Base-by-base conservation (phyloP, 2,888 invertebrate species). In the Oscheius sp. region DNA sequence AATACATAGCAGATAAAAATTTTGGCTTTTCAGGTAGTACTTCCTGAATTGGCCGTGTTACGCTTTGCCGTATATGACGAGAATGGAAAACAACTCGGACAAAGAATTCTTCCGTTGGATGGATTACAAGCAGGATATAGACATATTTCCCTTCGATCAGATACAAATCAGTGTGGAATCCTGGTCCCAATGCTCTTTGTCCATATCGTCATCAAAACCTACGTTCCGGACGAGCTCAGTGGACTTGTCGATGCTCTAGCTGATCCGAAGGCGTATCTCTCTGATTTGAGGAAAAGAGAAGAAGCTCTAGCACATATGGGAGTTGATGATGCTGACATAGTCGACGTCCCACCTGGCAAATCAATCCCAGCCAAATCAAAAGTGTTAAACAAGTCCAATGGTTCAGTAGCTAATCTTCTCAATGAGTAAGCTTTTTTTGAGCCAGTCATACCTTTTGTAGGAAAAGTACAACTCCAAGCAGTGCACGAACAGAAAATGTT, bases 31-130 rank as follows among this genome's bases (percentile, higher is more conserved):
- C 80, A 92, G 92, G 96, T 98, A 44, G 97, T 99, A 0, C 89
- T 99, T 32, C 98, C 98, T 0, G 98, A 98, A 89, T 87, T 98
- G 82, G 98, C 98, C 0, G 96, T 97, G 6, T 89, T 98, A 17
- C 91, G 98, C 20, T 95, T 99, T 87, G 98, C 95, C 0, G 98
- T 98, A 4, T 98, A 95, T 89, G 98, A 98, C 87, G 98, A 99
- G 88, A 95, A 92, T 86, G 94, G 95, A 64, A 94, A 93, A 85
- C 91, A 98, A 75, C 90, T 98, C 30, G 98, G 98, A 0, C 98
- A 98, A 87, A 90, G 98, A 66, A 98, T 99, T 84, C 90, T 99
- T 70, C 98, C 98, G 0, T 89, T 98, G 73, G 98, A 99, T 87
- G 98, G 98, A 44, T 89, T 99, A 67, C 95, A 98, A 88, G 94